Percentiles rank a stretch among this genome's conserved stretches.
Evolutionary conservation across 92 coral and sea anemone species (phyloP).

Genomic region (Zoanthus solanderi): DNA sequence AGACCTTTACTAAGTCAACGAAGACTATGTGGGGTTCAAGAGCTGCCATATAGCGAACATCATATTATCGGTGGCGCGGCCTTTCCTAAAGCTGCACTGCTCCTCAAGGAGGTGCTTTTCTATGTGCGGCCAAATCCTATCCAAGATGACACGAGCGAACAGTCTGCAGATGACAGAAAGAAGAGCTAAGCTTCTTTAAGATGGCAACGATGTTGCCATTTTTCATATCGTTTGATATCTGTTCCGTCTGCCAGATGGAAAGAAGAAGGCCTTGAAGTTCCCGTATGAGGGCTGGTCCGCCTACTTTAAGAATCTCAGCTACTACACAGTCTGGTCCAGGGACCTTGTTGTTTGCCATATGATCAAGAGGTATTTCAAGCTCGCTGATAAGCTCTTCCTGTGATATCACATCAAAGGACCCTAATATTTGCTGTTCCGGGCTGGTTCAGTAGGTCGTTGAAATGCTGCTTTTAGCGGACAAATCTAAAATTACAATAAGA

Average conservation of each 20-base stretch:
- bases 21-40: not conserved
- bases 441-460: not conserved
- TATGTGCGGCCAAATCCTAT: not conserved
- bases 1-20: not conserved
- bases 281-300: not conserved
- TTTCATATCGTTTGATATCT: not conserved
- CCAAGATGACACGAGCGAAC: not conserved
- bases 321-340: conserved; percentile 20
- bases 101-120: not conserved
- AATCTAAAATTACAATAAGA: too few species aligned
- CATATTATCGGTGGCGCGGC: not conserved
- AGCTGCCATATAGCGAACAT: not conserved
- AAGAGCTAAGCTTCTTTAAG: not conserved
- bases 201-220: not conserved
- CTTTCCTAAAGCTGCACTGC: not conserved
- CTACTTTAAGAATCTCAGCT: not conserved
- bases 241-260: not conserved
- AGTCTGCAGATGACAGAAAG: not conserved
- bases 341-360: not conserved
- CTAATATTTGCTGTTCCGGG: not conserved
- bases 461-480: not conserved
- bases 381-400: not conserved
- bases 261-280: not conserved
- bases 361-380: not conserved
- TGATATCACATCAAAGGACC: not conserved